These are phyloP conservation scores for Sitta carolinensis DNA, from an alignment of 2,797 vertebrate species.

Conservation along the genomic window DNA sequence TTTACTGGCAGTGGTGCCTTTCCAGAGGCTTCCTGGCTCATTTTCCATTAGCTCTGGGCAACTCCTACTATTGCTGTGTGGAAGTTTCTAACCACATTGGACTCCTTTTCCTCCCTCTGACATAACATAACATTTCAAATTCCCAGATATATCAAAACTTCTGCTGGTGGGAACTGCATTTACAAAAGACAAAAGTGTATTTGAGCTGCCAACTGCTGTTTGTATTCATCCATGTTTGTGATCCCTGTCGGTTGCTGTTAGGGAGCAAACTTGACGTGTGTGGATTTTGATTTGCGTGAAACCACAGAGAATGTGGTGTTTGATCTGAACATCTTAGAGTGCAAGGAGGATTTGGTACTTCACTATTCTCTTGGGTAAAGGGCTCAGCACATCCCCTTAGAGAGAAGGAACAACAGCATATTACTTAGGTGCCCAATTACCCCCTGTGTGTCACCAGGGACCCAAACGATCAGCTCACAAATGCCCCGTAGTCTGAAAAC, in stretches of 20 bases:
- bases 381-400: conserved; percentile 1
- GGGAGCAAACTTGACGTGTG: not conserved
- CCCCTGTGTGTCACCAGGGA: not conserved
- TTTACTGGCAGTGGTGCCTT: not conserved
- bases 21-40: not conserved
- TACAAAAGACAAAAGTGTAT: not conserved
- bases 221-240: not conserved
- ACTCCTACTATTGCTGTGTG: not conserved
- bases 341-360: not conserved
- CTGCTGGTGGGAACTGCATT: not conserved
- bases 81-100: not conserved
- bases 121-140: not conserved
- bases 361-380: not conserved
- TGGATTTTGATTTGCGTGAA: not conserved
- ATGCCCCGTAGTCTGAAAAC: not conserved
- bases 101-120: not conserved
- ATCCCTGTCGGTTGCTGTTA: not conserved
- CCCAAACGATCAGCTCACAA: not conserved
- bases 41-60: not conserved
- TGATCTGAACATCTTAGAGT: not conserved
- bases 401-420: not conserved
- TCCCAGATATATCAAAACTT: not conserved
- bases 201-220: not conserved
- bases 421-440: not conserved
- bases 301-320: not conserved